Evolutionary conservation across 2,113 vertebrate species (phyloP).

Genomic region (Pogonocichla stellata): DNA sequence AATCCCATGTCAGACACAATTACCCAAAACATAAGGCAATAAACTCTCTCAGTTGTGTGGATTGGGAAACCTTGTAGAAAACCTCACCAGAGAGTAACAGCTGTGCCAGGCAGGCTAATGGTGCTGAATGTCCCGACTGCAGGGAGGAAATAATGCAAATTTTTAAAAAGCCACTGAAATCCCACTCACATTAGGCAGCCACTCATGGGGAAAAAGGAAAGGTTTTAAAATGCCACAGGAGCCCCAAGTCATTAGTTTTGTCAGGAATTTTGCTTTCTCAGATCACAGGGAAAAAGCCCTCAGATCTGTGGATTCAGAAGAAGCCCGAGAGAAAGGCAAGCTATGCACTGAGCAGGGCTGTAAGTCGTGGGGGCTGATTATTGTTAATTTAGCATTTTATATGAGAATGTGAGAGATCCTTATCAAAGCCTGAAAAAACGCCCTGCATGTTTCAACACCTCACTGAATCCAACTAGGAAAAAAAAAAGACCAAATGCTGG

Average conservation of each 20-base stretch:
- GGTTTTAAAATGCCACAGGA: conserved; percentile 6
- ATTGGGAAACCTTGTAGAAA: background rate
- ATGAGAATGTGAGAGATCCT: background rate
- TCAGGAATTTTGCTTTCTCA: background rate
- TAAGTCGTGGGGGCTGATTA: background rate
- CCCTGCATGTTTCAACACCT: background rate
- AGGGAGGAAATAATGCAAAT: conserved; percentile 16
- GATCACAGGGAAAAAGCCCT: background rate
- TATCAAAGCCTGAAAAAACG: background rate
- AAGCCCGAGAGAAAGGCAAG: background rate
- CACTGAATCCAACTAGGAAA: background rate
- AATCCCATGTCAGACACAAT: background rate
- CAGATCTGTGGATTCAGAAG: background rate
- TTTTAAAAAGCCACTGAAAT: background rate
- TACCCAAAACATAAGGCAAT: background rate
- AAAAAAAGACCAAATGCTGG: background rate
- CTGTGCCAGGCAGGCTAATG: background rate
- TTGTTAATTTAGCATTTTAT: conserved; percentile 10
- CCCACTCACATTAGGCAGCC: conserved; percentile 2
- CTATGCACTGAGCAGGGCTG: background rate
- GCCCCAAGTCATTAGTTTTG: background rate
- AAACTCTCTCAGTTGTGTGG: background rate
- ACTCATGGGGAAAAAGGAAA: background rate
- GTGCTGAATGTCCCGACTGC: background rate
- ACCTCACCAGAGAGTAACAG: background rate